Percentiles rank a stretch among this genome's conserved stretches.
Conservation (phyloP, 2,797 vertebrate species). For the Setipinna tenuifilis region DNA sequence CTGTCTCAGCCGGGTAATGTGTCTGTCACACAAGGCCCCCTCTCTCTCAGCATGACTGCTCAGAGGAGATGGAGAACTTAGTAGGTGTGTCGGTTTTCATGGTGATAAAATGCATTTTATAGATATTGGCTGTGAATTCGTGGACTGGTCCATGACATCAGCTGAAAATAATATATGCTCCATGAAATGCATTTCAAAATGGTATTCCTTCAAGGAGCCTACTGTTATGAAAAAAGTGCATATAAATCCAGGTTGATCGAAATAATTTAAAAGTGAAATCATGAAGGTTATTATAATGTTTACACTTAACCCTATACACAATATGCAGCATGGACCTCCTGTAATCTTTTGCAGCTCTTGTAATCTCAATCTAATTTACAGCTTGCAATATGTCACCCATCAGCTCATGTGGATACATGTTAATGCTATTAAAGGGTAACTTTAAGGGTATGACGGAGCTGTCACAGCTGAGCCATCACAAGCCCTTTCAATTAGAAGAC, state of each 20-base stretch:
- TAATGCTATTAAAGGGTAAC: constrained; percentile 5
- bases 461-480: background rate
- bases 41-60: background rate
- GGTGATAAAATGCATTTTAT: background rate
- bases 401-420: background rate
- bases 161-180: background rate
- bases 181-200: background rate
- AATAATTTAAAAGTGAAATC: background rate
- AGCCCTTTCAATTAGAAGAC: background rate
- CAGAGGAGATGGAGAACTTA: background rate
- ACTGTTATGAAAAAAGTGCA: background rate
- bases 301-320: background rate
- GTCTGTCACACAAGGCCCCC: background rate
- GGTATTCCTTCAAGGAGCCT: background rate
- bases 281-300: background rate
- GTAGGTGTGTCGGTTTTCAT: background rate
- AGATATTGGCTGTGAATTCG: background rate
- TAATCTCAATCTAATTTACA: constrained; percentile 3
- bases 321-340: background rate
- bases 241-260: background rate
- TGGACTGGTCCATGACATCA: background rate
- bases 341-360: background rate
- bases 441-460: background rate
- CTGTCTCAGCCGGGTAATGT: background rate
- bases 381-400: background rate